Evolutionary conservation across 2,113 vertebrate species (phyloP), one percentile per base, ranked within the genome.

Genomic region (Ictalurus punctatus): DNA sequence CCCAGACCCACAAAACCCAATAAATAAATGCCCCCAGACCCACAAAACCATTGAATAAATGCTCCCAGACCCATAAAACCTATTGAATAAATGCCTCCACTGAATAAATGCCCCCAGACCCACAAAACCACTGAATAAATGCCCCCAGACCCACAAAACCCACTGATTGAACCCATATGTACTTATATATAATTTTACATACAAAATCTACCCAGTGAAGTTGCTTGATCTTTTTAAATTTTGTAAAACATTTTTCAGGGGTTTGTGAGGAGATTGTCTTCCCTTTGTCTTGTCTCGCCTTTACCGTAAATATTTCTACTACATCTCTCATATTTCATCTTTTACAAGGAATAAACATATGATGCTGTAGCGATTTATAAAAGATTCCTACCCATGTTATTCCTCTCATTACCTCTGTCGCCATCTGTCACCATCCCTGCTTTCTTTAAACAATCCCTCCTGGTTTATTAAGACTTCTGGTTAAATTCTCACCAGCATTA

Each of bases 401-500:
- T 73, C 17, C 6, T 73, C 71, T 21, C 71, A 3, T 73, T 73
- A 30, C 14, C n/a, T 30, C 13, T 2, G 4, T 4, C 34, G 3
- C 9, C 9, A 34, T 30, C 19, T 61, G 59, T 6, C 23, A 5
- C 59, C 23, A 61, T 1, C 8, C 6, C 7, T 21, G 6, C 17
- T 37, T 73, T 73, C 69, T 73, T 73, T 16, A 71, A 54, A 69
- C 76, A 74, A 74, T 74, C 52, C 54, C 59, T 88, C 21, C 17
- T 63, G 21, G 3, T 44, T 44, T 44, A 44, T 44, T 44, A 48
- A 48, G 44, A 48, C 61, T 48, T 78, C 44, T 82, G 67, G 74
- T 88, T 69, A n/a, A 67, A 83, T 34, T 59, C 76, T 91, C 83
- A 90, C 63, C 48, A 83, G 88, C 27, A 84, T 90, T 89, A 90